Conservation (phyloP, 2,888 invertebrate species). For the Morinoia aosen region DNA sequence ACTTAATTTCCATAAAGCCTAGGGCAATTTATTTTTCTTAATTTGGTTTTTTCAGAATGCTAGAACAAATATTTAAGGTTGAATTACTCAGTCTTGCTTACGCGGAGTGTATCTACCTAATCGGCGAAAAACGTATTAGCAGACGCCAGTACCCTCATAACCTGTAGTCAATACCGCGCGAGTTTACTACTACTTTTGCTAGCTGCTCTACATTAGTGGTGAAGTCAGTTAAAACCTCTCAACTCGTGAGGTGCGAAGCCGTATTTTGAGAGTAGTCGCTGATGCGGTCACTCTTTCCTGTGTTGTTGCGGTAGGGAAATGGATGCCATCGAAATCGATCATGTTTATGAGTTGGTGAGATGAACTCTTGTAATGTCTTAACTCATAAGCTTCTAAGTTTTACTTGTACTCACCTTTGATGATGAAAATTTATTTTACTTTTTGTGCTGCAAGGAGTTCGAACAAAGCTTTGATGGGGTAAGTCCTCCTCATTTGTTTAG, state of each 20-base stretch:
- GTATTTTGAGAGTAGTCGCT: no score
- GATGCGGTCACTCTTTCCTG: background rate
- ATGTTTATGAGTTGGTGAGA: background rate
- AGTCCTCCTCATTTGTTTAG: background rate
- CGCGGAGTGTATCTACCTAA: no score
- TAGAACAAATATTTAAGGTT: no score
- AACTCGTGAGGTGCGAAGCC: background rate
- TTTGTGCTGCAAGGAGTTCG: slow-evolving; percentile 35
- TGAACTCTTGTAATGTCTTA: background rate
- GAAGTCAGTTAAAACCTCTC: background rate
- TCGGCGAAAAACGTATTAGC: no score
- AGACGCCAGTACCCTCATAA: no score
- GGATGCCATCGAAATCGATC: background rate
- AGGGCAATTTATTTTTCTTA: no score
- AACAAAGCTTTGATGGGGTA: slow-evolving; percentile 1
- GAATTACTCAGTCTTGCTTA: no score
- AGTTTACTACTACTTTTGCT: background rate
- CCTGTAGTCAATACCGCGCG: no score
- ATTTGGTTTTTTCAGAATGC: no score
- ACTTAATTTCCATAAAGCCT: no score
- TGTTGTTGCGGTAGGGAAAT: background rate
- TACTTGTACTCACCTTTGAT: background rate
- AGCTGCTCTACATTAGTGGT: background rate
- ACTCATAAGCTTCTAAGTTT: background rate
- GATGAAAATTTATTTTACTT: background rate